phyloP scores from a whole-genome alignment of 2,888 invertebrate genomes.

The Drosophila aldrichi region DNA sequence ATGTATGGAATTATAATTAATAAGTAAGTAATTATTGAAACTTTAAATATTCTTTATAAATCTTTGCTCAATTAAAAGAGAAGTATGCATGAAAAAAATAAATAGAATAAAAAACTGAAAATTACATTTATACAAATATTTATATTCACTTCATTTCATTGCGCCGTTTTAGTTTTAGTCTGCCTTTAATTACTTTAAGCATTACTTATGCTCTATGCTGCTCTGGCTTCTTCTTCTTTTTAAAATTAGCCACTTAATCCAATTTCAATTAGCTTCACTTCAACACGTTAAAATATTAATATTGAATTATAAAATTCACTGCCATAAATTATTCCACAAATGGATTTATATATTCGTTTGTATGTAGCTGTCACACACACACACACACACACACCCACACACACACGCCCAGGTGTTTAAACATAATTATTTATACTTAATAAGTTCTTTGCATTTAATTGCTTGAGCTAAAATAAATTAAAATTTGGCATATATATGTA shows the following conservation, averaged over 20 bases:
- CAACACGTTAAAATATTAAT: neutral
- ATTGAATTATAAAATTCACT: neutral
- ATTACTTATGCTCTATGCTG: neutral
- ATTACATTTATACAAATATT: too few species aligned
- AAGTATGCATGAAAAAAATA: too few species aligned
- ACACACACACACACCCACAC: neutral
- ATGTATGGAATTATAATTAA: too few species aligned
- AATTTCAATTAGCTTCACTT: neutral
- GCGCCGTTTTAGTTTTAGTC: too few species aligned
- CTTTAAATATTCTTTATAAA: too few species aligned
- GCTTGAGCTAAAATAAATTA: conserved; percentile 25
- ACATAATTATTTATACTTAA: conserved; percentile 1
- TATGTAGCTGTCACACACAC: neutral
- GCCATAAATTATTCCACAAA: neutral
- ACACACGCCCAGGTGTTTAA: neutral
- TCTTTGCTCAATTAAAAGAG: too few species aligned
- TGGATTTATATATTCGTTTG: neutral
- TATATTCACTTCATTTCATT: too few species aligned
- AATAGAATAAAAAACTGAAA: too few species aligned
- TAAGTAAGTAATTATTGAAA: too few species aligned
- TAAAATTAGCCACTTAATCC: neutral
- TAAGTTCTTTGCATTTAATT: conserved; percentile 24
- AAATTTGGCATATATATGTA: conserved; percentile 22
- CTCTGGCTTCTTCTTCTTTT: neutral
- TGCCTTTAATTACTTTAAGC: neutral